Evolutionary conservation across 2,113 vertebrate genomes (phyloP), one percentile per base, ranked within the genome.

Genomic region (Callaeas wilsoni): DNA sequence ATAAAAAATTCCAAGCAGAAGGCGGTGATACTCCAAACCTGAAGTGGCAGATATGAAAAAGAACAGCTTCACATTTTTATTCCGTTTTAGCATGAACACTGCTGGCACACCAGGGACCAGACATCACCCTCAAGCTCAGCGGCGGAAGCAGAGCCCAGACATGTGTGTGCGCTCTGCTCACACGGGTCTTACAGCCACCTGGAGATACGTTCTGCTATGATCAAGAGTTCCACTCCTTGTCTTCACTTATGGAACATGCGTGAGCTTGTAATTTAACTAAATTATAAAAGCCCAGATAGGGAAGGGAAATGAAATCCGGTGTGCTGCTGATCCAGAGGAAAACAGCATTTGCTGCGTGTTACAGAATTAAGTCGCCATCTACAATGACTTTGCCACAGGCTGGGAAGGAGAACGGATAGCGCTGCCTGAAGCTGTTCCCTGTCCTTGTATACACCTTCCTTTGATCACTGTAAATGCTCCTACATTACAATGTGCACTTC

Each of bases 61-160:
- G 25, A 89, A 59, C 1, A 90, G 84, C 35, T 80, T 71, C 35
- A 63, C 35, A 8, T 79, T 71, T 90, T 81, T 63, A 81, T 56
- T 67, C 65, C 4, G 1, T 33, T 90, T 90, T 7, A 76, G 41
- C 29, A 1, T 5, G 44, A 70, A 27, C 13, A 37, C 78, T n/a
- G 67, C 83, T 52, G 89, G 73, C 80, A 67, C 6, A 29, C n/a
- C 70, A 60, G 67, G 49, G 87, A 67, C 19, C 67, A 84, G 74
- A 29, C 29, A 27, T 22, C 5, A 0, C 37, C 65, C 64, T 13
- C 8, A 7, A 16, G 42, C 32, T 17, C 1, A 4, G 63, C 0
- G 47, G 35, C 29, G 1, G 1, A 35, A 44, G 29, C 1, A 23
- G 46, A 77, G 69, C 41, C 68, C 4, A 25, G 59, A 20, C 1